Evolutionary conservation across 2,888 invertebrate species (phyloP), one percentile per base, ranked within the genome.

Genomic region (Clusia tigrina): DNA sequence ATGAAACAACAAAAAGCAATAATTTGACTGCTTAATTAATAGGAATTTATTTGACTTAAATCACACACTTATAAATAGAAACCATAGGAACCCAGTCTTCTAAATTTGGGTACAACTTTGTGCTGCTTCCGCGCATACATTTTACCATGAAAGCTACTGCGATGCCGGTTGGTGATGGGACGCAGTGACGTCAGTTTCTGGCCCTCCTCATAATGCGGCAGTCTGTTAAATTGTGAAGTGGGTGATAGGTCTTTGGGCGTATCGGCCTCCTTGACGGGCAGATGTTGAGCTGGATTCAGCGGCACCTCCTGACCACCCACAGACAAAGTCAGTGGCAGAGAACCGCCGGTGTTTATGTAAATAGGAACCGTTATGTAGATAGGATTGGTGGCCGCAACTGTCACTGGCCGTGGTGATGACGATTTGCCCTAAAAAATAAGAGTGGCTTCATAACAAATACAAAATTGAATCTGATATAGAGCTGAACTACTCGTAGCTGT

Each of bases 361-460:
- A 79, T 78, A 24, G 78, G 78, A 22, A 79, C 74, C 2, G 74
- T 79, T 6, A 79, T 78, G 58, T 72, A 78, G 48, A 78, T 74
- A 1, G 75, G 72, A 5, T 69, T 59, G 2, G 62, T 2, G 48
- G 6, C 18, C 1, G 58, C 15, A 5, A n/a, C 20, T 20, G 12
- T 6, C 12, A 6, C 0, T 62, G 55, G 62, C 0, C 62, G 10
- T n/a, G 63, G 26, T 54, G 58, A 32, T 24, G 32, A 46, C n/a
- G 38, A 18, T 23, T 60, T 53, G 1, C 24, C 24, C 60, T 60
- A 15, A 23, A 12, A 23, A n/a, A 24, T 26, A 37, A 51, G 9
- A 26, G 32, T 23, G 12, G 17, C 2, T n/a, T n/a, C 17, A 38
- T n/a, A 38, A 38, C 15, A 38, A 15, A 5, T 56, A 15, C 22